Evolutionary conservation across 2,797 vertebrate species (phyloP), one percentile per base, ranked within the genome.

Genomic region (Channa striata): DNA sequence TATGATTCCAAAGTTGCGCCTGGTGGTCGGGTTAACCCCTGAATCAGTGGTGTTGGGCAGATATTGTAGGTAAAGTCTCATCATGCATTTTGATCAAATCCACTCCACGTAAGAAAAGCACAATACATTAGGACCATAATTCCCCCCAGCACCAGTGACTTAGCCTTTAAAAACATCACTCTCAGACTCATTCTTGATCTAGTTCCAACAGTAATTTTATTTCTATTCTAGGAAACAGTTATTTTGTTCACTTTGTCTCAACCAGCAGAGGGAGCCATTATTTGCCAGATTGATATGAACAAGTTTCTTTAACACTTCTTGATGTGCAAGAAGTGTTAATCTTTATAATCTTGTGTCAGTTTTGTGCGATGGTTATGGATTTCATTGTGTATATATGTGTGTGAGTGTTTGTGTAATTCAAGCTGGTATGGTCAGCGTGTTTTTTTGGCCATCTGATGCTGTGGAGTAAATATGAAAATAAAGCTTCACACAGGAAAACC

Each of bases 381-480:
- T 61, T 72, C 11, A 8, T 1, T 34, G 11, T 40, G 25, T 39
- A 60, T 49, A 11, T 64, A 14, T 62, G 51, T 74, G 53, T 44
- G 48, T 49, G 14, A 4, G 1, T 30, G 25, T 30, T 17, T 43
- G 4, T 65, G 58, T 83, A 77, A 86, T 80, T 48, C 42, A 60
- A 75, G 52, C 61, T 54, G 69, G 25, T 59, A 21, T 4, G 47
- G 53, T 79, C 59, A 71, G 40, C 64, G 69, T 50, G n/a, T 62
- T 43, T 68, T 78, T 89, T 88, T 78, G 70, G 83, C 85, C 88
- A 90, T 83, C 61, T 70, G 72, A 78, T 78, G 65, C 84, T 87
- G 77, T 59, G 85, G 77, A 90, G 90, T 92, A 92, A 92, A 93
- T 93, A 93, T 92, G 89, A 92, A 92, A 93, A 93, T 90, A 93